Base-by-base conservation (phyloP, 2,113 vertebrate genomes). In the Ophiodon elongatus region DNA sequence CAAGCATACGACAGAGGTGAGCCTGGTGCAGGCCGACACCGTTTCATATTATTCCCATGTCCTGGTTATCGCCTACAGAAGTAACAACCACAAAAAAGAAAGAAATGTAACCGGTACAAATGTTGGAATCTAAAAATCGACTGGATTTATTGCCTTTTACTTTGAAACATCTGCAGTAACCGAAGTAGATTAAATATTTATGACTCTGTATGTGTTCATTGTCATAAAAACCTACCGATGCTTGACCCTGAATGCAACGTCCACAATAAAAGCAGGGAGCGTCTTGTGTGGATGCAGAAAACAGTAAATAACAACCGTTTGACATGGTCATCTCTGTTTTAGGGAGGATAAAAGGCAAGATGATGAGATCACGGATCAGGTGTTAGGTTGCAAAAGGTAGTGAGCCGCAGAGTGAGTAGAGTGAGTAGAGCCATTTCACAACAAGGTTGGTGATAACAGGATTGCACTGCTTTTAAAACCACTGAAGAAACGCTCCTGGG, bases 401-500 rank as follows among this genome's bases (percentile, higher is more conserved):
- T 4, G 54, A 79, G 71, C 27, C 60, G 29, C 19, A 41, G n/a
- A n/a, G n/a, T n/a, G n/a, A n/a, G n/a, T n/a, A n/a, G 50, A 60
- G 35, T 1, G 6, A 37, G 27, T 1, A 14, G 39, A 41, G 9
- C 11, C 4, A 56, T 27, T 64, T 60, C 9, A 21, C 57, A 70
- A 10, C 31, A 19, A 25, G 57, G 25, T 29, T 9, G 39, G 25
- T 4, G 11, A 72, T 25, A 35, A 23, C 5, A 14, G 27, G 14
- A 56, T 37, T 19, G 21, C 14, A n/a, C 6, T 14, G 6, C 15
- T 50, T 74, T 70, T 63, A 50, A 79, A 73, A 50, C 35, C n/a
- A 50, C 56, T 6, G 35, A 25, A 70, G 25, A 37, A 82, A 63
- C 0, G 2, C 67, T 89, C 64, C 64, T 4, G 52, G 79, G 74